Evolutionary conservation across 2,888 invertebrate genomes (phyloP).

Genomic region (Thalpophila matura): DNA sequence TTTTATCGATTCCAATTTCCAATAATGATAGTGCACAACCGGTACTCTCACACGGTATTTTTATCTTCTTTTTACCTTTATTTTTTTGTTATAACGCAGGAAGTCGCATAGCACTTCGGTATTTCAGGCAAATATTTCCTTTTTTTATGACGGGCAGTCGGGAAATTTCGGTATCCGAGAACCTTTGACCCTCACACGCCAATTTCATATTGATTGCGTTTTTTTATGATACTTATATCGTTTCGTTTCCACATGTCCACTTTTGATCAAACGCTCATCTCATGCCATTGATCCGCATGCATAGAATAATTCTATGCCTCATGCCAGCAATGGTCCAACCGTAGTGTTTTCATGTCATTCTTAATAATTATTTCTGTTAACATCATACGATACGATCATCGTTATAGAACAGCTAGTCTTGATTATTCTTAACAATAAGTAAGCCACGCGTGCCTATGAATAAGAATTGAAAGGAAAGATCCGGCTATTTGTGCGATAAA

Average conservation of each 20-base stretch:
- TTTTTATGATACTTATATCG: too few species aligned
- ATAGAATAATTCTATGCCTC: too few species aligned
- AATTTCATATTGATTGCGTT: conserved; percentile 12
- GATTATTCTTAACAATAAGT: conserved; percentile 38
- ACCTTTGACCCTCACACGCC: conserved; percentile 2
- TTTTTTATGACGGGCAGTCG: not conserved
- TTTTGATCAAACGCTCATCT: too few species aligned
- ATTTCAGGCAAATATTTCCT: not conserved
- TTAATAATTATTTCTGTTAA: too few species aligned
- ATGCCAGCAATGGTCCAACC: too few species aligned
- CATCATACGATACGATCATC: not conserved
- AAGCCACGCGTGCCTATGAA: conserved; percentile 55
- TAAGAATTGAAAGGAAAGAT: conserved; percentile 50
- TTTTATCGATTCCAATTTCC: conserved; percentile 14
- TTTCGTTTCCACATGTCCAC: too few species aligned
- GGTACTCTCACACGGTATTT: conserved; percentile 2
- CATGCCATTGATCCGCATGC: too few species aligned
- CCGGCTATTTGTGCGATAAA: conserved; percentile 38
- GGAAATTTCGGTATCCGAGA: not conserved
- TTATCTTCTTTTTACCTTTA: not conserved
- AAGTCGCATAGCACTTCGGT: not conserved
- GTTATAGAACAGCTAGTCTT: not conserved
- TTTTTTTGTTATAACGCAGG: not conserved
- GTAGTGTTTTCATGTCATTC: too few species aligned
- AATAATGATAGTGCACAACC: conserved; percentile 7